Conservation (phyloP, 2,113 vertebrate genomes). For the Dermatemys mawii region DNA sequence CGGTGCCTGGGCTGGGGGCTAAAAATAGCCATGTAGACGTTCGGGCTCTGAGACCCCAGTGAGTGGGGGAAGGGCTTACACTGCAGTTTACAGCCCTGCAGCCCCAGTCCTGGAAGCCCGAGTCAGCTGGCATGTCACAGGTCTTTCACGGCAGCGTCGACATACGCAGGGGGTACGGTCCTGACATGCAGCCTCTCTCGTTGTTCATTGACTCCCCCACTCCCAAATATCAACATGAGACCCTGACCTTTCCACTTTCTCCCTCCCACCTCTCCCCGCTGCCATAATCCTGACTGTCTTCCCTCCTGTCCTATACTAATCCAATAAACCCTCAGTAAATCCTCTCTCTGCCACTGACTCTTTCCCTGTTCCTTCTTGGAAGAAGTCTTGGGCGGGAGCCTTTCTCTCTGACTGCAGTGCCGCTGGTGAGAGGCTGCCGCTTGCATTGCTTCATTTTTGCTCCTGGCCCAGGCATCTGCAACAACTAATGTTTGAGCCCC, state of each 20-base stretch:
- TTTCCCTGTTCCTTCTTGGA: not conserved
- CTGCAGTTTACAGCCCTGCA: not conserved
- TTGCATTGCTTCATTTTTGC: not conserved
- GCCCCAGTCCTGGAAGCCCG: not conserved
- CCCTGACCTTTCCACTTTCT: not conserved
- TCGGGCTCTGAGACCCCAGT: not conserved
- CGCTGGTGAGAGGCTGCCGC: not conserved
- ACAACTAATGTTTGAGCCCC: not conserved
- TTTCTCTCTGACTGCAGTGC: not conserved
- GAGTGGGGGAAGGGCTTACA: too few species aligned
- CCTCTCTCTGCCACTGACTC: slow-evolving; percentile 9
- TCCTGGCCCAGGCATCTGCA: not conserved
- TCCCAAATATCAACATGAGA: not conserved
- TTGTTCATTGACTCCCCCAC: not conserved
- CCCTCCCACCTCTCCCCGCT: not conserved
- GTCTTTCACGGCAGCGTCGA: not conserved
- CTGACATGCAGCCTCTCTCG: not conserved
- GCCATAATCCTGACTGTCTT: slow-evolving; percentile 4
- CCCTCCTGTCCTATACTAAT: slow-evolving; percentile 23
- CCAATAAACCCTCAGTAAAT: slow-evolving; percentile 58
- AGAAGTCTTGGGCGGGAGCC: fast-evolving
- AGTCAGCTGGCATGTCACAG: fast-evolving
- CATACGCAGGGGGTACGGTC: not conserved
- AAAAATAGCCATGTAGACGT: not conserved
- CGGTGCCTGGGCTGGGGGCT: not conserved